Evolutionary conservation across 2,888 invertebrate genomes (phyloP).

Genomic region (Apodemia mormo): DNA sequence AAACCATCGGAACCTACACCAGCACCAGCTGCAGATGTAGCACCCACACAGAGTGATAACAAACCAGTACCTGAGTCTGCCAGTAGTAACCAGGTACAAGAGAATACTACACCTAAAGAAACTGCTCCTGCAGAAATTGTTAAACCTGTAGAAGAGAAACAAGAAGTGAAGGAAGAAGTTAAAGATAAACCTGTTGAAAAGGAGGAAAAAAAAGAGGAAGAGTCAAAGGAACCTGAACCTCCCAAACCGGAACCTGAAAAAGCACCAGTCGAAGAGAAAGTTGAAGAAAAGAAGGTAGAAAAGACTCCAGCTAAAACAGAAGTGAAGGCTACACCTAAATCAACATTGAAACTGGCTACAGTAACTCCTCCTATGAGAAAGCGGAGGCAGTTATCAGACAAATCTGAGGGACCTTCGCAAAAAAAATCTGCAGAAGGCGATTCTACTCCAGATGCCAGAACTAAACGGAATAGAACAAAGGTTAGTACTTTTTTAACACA

Average conservation of each 20-base stretch:
- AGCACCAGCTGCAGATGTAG: conserved; percentile 64
- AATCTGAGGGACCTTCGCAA: conserved; percentile 56
- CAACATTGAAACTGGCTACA: conserved; percentile 79
- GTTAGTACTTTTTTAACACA: conserved; percentile 43
- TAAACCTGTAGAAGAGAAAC: conserved; percentile 44
- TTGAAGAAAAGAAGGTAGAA: conserved; percentile 48
- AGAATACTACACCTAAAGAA: conserved; percentile 49
- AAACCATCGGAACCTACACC: conserved; percentile 67
- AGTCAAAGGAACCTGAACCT: conserved; percentile 43
- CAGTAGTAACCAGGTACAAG: conserved; percentile 59
- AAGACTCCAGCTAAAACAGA: conserved; percentile 54
- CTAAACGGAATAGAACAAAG: conserved; percentile 73
- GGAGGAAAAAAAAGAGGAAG: conserved; percentile 45
- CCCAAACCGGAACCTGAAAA: conserved; percentile 56
- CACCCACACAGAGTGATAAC: conserved; percentile 65
- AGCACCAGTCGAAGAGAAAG: conserved; percentile 44
- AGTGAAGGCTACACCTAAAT: conserved; percentile 65
- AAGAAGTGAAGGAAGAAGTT: conserved; percentile 10
- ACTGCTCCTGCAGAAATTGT: conserved; percentile 53
- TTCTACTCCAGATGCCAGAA: conserved; percentile 65
- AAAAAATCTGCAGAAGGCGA: conserved; percentile 64
- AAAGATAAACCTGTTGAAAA: conserved; percentile 16
- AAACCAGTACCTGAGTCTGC: conserved; percentile 69
- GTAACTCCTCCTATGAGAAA: conserved; percentile 80
- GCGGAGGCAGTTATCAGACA: conserved; percentile 75